Base-by-base conservation (phyloP, 2,113 vertebrate genomes). In the Cyprinodon variegatus region DNA sequence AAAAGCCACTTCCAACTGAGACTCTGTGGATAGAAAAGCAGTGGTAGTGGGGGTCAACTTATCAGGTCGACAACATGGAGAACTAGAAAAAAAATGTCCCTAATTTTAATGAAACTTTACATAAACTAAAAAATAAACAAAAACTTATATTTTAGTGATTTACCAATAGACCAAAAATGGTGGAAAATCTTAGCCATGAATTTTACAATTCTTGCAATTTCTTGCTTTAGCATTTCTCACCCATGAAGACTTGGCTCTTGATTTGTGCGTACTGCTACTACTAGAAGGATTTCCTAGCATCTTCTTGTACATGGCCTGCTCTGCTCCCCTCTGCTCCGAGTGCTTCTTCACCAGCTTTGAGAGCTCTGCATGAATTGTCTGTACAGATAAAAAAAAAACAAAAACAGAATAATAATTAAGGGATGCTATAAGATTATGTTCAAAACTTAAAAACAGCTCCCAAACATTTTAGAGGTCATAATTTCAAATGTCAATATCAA, bases 1-100 rank as follows among this genome's bases (percentile, higher is more conserved):
- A 99, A 99, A 57, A 99, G 95, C 97, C 97, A 98, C 88, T 99
- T 99, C 98, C 98, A 99, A 36, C 92, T 95, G 76, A 95, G 79
- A 78, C 85, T 86, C 95, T 95, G 94, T 89, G 68, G 53, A 72
- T 38, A 71, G 61, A 80, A 62, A 10, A 73, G n/a, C 3, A 37
- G 46, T 15, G 7, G 29, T 29, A 9, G 50, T 29, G 29, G 29
- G 29, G 20, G 17, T 20, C 50, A 7, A 6, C 69, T 77, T 65
- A 76, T 15, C 36, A 29, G 61, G 43, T 15, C 9, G 17, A 59
- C 63, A 38, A 72, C 3, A 43, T n/a, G 1, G 53, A 8, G 53
- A 9, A 43, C 20, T 60, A 4, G 66, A 79, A 76, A 12, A 36
- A 48, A 48, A 3, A 22, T 29, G 3, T 60, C n/a, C 8, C n/a